These are phyloP conservation scores for Cochlearius cochlearius DNA, from an alignment of 2,113 vertebrate species.

Conservation along the genomic window DNA sequence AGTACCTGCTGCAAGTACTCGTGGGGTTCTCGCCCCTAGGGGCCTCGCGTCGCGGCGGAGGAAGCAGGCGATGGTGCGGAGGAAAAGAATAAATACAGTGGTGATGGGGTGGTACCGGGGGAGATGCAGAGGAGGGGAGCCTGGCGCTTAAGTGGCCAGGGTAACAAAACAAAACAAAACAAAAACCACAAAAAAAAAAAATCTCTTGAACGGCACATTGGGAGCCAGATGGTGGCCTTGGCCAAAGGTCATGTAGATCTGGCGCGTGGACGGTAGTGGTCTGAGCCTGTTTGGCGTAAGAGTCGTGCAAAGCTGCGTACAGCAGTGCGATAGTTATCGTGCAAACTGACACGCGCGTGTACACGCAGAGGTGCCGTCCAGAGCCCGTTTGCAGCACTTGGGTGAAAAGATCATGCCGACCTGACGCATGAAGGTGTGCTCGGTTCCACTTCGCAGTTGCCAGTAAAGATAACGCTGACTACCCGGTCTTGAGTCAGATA, in stretches of 20 bases:
- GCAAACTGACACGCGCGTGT: background rate
- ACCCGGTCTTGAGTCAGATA: conserved; percentile 46
- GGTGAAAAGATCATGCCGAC: conserved; percentile 40
- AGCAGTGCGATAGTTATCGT: background rate
- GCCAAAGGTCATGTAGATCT: background rate
- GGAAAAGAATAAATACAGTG: conserved; percentile 6
- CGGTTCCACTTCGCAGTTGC: conserved; percentile 26
- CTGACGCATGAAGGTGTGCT: conserved; percentile 38
- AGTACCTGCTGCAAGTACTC: conserved; percentile 82
- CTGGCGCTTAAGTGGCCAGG: background rate
- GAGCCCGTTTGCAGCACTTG: conserved; percentile 22
- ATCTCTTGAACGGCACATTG: background rate
- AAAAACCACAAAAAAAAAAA: background rate
- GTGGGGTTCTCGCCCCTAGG: conserved; percentile 34
- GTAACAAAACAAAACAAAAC: background rate
- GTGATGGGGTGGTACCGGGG: conserved; percentile 37
- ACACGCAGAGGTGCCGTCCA: conserved; percentile 20
- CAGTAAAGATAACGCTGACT: conserved; percentile 48
- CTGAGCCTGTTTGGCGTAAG: background rate
- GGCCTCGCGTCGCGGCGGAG: conserved; percentile 52
- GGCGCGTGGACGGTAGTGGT: conserved; percentile 21
- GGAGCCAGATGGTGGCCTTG: conserved; percentile 40
- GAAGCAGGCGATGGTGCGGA: conserved; percentile 58
- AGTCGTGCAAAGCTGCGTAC: background rate
- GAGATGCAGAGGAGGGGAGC: conserved; percentile 12